Evolutionary conservation across 2,113 vertebrate genomes (phyloP).

Genomic region (Brachyhypopomus gauderio): DNA sequence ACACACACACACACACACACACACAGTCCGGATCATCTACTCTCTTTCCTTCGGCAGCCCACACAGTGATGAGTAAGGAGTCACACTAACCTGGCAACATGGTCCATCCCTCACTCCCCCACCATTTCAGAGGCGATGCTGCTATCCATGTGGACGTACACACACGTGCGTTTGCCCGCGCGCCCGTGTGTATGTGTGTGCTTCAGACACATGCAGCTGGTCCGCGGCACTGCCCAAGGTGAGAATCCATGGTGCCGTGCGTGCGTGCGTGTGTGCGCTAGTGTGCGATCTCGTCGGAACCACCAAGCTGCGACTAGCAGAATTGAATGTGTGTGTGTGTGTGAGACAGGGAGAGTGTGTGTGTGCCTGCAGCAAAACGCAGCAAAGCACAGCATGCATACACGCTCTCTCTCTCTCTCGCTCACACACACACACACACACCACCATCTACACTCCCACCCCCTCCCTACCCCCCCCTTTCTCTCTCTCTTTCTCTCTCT

Average conservation of each 20-base stretch:
- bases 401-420: no score
- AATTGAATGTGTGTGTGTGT: slow-evolving; percentile 17
- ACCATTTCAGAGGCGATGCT: slow-evolving; percentile 47
- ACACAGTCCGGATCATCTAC: background rate
- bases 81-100: slow-evolving; percentile 65
- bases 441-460: slow-evolving; percentile 38
- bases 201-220: slow-evolving; percentile 17
- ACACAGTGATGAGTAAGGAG: slow-evolving; percentile 14
- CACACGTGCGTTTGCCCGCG: slow-evolving; percentile 2
- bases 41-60: background rate
- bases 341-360: background rate
- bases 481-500: slow-evolving; percentile 22
- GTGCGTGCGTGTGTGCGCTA: slow-evolving; percentile 11
- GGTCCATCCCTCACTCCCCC: slow-evolving; percentile 59
- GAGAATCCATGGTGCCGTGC: slow-evolving; percentile 49
- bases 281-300: slow-evolving; percentile 24
- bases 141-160: slow-evolving; percentile 32
- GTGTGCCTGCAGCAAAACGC: slow-evolving; percentile 38
- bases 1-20: background rate
- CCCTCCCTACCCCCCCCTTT: slow-evolving; percentile 17
- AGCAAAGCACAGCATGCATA: background rate
- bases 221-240: slow-evolving; percentile 20
- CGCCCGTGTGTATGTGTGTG: slow-evolving; percentile 28
- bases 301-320: slow-evolving; percentile 19
- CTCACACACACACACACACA: slow-evolving; percentile 29